Percentiles rank a stretch among this genome's conserved stretches.
Conservation (phyloP, 2,888 invertebrate genomes). For the Nymphalis polychloros region DNA sequence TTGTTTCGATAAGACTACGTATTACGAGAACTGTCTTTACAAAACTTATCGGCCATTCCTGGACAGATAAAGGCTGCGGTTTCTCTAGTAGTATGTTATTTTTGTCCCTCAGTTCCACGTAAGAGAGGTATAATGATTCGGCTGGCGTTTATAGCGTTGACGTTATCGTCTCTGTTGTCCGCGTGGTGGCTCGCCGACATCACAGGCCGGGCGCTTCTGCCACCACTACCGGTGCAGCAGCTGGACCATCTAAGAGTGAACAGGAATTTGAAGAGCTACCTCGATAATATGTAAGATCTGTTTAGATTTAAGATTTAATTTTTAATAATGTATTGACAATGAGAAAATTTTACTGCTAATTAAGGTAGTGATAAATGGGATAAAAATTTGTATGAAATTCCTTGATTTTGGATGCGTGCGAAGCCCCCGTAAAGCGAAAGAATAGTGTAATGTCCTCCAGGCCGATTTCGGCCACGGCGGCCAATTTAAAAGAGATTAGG, state of each 20-base stretch:
- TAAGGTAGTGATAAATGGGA: neutral
- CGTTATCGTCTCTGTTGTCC: conserved; percentile 37
- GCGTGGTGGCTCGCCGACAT: conserved; percentile 48
- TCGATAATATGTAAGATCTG: conserved; percentile 57
- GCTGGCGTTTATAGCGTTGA: conserved; percentile 40
- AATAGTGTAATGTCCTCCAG: too few relatives aligned
- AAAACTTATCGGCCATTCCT: too few relatives aligned
- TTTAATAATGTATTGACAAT: too few relatives aligned
- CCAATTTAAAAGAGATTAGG: too few relatives aligned
- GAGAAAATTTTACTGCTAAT: too few relatives aligned
- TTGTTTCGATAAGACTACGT: too few relatives aligned
- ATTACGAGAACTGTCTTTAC: too few relatives aligned
- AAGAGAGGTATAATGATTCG: conserved; percentile 42
- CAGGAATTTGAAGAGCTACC: conserved; percentile 54
- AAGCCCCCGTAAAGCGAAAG: too few relatives aligned
- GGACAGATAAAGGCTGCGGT: too few relatives aligned
- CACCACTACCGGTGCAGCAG: conserved; percentile 47
- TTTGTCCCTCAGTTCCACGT: conserved; percentile 47
- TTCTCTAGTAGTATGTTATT: too few relatives aligned
- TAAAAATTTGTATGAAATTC: neutral
- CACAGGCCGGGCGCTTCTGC: conserved; percentile 44
- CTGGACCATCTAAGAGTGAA: conserved; percentile 54
- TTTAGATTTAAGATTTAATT: neutral
- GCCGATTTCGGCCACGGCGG: too few relatives aligned
- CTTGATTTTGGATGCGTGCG: too few relatives aligned